Base-by-base conservation (phyloP, 2,797 vertebrate species). In the Denticeps clupeoides region DNA sequence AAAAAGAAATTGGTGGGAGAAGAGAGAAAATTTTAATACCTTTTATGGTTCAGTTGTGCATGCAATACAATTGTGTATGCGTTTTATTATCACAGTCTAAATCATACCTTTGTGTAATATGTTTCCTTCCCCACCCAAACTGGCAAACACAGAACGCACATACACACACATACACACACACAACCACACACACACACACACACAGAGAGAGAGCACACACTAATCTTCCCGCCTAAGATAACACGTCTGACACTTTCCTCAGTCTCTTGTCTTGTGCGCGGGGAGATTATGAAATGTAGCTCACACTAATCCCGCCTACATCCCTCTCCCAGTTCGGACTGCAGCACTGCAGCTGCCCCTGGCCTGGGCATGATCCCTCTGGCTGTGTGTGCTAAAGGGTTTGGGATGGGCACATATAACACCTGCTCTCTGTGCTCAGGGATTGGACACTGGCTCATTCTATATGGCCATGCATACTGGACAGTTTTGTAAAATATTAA, bases 141-240 rank as follows among this genome's bases (percentile, higher is more conserved):
- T n/a, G n/a, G 21, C 22, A 33, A 41, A 24, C 28, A 6, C 21
- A 27, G 7, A 38, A 24, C 22, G 26, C 13, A n/a, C n/a, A n/a
- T n/a, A n/a, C 4, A 9, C 24, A 21, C 32, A 24, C 9, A 35
- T 8, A 7, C 29, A 8, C 42, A 45, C 10, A 22, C 15, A 31
- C 59, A 13, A 13, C 41, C 13, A 54, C 15, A 49, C 35, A 59
- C 55, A 49, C 46, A 26, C 46, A 21, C 41, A 55, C 47, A n/a
- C n/a, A n/a, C n/a, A n/a, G n/a, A n/a, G n/a, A n/a, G n/a, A n/a
- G n/a, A n/a, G n/a, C 46, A 26, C 46, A 21, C 41, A 55, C 47
- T 69, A 71, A 78, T 74, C 65, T 47, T 54, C 50, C 31, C 11
- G 35, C 41, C 56, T 58, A 56, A 68, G 35, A 40, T 53, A 45